A percentile compares a stretch with the other conserved stretches of the same genome.
phyloP scores from a whole-genome alignment of 2,797 vertebrate genomes.

The Sebastes flavidus region DNA sequence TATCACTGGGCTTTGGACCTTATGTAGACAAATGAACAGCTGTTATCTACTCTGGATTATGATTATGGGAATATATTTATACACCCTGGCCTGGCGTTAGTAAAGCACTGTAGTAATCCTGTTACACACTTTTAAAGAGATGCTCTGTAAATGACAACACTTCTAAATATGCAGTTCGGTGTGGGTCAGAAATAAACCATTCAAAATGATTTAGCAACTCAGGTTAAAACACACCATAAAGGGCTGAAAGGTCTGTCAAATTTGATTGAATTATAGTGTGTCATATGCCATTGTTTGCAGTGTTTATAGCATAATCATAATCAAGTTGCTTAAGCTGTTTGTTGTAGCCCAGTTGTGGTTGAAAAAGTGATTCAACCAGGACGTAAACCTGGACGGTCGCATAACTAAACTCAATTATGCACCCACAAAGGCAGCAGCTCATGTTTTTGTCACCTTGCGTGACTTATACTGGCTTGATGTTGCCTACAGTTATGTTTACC shows the following conservation, averaged over 20 bases:
- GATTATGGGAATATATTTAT: conserved; percentile 25
- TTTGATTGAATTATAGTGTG: background rate
- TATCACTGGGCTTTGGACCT: conserved; percentile 47
- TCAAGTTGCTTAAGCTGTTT: background rate
- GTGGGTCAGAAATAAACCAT: background rate
- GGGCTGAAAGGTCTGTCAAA: background rate
- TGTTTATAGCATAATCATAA: background rate
- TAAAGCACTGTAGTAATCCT: conserved; percentile 23
- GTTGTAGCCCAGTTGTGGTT: background rate
- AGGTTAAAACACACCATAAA: too few relatives aligned
- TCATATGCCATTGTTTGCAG: background rate
- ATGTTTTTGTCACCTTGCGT: conserved; percentile 28
- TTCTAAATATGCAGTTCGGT: background rate
- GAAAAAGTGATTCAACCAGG: background rate
- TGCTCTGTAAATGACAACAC: background rate
- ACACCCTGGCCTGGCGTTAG: background rate
- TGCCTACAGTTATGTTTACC: background rate
- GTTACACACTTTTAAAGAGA: conserved; percentile 2
- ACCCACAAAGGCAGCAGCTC: background rate
- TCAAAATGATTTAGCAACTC: background rate
- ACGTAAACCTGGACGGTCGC: background rate
- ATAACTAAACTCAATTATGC: background rate
- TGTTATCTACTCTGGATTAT: conserved; percentile 38
- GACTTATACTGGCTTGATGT: conserved; percentile 10
- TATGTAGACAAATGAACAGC: conserved; percentile 38